A percentile compares a stretch with the other conserved stretches of the same genome.
phyloP scores from a whole-genome alignment of 1,140 invertebrate species.

The Drosophila takahashii region DNA sequence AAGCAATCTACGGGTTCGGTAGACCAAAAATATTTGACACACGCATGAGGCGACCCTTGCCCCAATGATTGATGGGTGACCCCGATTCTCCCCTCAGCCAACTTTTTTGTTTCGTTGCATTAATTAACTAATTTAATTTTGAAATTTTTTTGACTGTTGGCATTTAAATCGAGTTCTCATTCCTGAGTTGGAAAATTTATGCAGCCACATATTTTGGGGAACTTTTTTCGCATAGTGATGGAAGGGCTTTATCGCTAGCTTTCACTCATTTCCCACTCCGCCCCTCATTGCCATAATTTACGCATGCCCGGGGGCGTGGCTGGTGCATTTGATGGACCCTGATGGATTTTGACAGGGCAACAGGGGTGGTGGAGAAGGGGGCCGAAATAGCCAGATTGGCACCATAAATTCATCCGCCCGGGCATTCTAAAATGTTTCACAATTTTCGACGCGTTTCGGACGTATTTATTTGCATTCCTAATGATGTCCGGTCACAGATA shows the following conservation, averaged over 20 bases:
- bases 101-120: slow-evolving; percentile 51
- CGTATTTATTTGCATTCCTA: slow-evolving; percentile 69
- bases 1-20: slow-evolving; percentile 48
- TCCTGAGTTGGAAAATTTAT: slow-evolving; percentile 52
- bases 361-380: not conserved
- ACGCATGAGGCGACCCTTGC: slow-evolving; percentile 59
- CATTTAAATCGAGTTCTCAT: slow-evolving; percentile 52
- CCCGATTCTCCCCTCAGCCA: slow-evolving; percentile 23
- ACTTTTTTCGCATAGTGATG: slow-evolving; percentile 27
- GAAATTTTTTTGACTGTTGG: slow-evolving; percentile 55
- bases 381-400: slow-evolving; percentile 8
- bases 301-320: slow-evolving; percentile 41
- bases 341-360: slow-evolving; percentile 64
- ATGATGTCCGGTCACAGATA: slow-evolving; percentile 48
- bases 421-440: slow-evolving; percentile 44
- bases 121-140: slow-evolving; percentile 81
- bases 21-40: slow-evolving; percentile 58
- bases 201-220: slow-evolving; percentile 39
- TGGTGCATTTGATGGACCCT: slow-evolving; percentile 59
- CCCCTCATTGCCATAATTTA: slow-evolving; percentile 66
- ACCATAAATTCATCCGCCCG: slow-evolving; percentile 47
- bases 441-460: slow-evolving; percentile 31
- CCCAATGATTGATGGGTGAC: slow-evolving; percentile 71
- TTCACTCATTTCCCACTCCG: slow-evolving; percentile 55
- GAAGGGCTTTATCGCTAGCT: slow-evolving; percentile 58